Evolutionary conservation across 2,888 invertebrate species (phyloP).

Genomic region (Neoascia interrupta): DNA sequence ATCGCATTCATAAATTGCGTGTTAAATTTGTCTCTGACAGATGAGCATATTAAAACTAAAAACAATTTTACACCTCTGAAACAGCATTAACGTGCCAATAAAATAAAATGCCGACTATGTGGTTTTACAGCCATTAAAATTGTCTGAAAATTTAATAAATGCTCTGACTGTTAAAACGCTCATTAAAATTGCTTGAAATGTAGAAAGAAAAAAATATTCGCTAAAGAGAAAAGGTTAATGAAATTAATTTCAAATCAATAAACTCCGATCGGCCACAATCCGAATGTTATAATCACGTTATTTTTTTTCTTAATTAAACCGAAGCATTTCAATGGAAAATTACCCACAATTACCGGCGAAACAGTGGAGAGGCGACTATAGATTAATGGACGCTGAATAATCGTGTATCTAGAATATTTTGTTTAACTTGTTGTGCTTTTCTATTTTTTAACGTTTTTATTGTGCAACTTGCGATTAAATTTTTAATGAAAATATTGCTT

Average conservation of each 20-base stretch:
- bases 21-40: not conserved
- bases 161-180: too few species aligned
- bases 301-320: constrained; percentile 35
- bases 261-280: constrained; percentile 14
- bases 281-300: constrained; percentile 34
- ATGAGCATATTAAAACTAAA: constrained; percentile 5
- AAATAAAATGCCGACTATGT: constrained; percentile 31
- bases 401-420: constrained; percentile 7
- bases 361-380: constrained; percentile 15
- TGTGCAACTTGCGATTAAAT: not conserved
- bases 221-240: not conserved
- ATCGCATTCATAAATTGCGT: not conserved
- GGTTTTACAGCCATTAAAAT: constrained; percentile 13
- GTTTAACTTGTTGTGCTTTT: constrained; percentile 1
- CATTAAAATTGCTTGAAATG: constrained; percentile 14
- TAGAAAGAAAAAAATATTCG: not conserved
- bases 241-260: constrained; percentile 60
- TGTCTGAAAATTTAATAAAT: constrained; percentile 10
- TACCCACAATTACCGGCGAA: constrained; percentile 26
- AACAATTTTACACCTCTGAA: not conserved
- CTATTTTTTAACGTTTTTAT: not conserved
- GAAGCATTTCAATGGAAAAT: constrained; percentile 11
- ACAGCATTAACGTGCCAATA: constrained; percentile 39
- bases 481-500: constrained; percentile 8
- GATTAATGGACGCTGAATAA: constrained; percentile 23